Conservation (phyloP, 2,113 vertebrate genomes). For the Myanophis thanlyinensis region DNA sequence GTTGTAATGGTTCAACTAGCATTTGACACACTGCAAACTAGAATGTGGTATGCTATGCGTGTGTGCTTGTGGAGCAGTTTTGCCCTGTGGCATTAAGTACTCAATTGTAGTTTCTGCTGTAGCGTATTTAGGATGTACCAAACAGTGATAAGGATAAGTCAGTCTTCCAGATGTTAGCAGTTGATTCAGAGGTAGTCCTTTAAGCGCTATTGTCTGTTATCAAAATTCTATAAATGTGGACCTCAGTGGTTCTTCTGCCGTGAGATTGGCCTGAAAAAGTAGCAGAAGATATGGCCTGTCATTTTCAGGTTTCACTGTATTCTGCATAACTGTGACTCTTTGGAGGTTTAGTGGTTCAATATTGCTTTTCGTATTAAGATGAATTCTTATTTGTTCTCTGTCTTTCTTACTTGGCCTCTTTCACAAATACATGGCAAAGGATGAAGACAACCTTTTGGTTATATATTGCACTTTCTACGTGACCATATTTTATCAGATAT, state of each 20-base stretch:
- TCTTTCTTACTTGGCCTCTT: background rate
- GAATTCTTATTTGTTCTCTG: background rate
- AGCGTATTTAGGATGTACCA: background rate
- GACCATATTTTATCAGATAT: background rate
- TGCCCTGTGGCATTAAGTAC: constrained; percentile 21
- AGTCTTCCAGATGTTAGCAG: background rate
- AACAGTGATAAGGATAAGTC: background rate
- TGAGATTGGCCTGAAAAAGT: background rate
- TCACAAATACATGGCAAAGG: background rate
- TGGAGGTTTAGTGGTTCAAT: background rate
- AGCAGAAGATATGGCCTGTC: background rate
- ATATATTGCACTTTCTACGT: background rate
- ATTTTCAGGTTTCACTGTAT: background rate
- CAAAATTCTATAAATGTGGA: background rate
- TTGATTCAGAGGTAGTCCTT: background rate
- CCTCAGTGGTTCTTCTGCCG: background rate
- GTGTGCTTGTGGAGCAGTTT: background rate
- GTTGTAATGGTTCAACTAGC: background rate
- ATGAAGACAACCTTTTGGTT: background rate
- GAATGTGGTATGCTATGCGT: background rate
- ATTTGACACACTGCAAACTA: background rate
- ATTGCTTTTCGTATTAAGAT: background rate
- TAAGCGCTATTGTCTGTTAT: background rate
- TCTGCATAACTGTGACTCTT: background rate
- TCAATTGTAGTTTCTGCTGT: constrained; percentile 5